These are phyloP conservation scores for Lepidocyrtinus sp. DNA, from an alignment of 2,888 invertebrate genomes.

Conservation along the genomic window DNA sequence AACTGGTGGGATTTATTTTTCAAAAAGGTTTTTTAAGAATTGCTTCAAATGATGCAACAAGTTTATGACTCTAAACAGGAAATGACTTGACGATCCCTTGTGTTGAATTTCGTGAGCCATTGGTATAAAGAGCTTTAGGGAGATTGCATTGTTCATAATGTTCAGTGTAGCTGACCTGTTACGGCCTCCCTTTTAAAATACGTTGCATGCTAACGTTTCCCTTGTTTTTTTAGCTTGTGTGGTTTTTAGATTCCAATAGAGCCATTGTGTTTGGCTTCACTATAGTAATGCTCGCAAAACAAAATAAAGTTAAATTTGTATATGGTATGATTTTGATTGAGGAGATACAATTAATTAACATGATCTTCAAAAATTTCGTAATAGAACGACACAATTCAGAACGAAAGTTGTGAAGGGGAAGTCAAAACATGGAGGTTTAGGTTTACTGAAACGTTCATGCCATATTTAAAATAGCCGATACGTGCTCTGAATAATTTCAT, in stretches of 20 bases:
- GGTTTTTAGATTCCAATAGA: slow-evolving; percentile 24
- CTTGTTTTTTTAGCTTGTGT: slow-evolving; percentile 15
- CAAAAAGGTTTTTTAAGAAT: slow-evolving; percentile 42
- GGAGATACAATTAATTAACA: slow-evolving; percentile 28
- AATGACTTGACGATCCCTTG: slow-evolving; percentile 47
- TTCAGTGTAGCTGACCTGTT: slow-evolving; percentile 27
- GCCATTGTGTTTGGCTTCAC: neutral
- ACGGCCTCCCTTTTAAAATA: slow-evolving; percentile 8
- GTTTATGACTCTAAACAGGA: slow-evolving; percentile 56
- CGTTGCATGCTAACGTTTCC: neutral
- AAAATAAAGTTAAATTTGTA: slow-evolving; percentile 55
- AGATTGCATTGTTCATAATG: slow-evolving; percentile 6
- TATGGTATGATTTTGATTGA: slow-evolving; percentile 7
- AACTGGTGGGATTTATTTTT: neutral
- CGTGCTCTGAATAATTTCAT: neutral
- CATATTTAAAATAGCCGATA: no score
- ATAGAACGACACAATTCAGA: slow-evolving; percentile 1
- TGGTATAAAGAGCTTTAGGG: slow-evolving; percentile 23
- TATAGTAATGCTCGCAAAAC: slow-evolving; percentile 39
- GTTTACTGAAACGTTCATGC: neutral
- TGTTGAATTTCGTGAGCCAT: slow-evolving; percentile 16
- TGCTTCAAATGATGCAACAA: slow-evolving; percentile 55
- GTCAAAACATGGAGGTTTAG: neutral
- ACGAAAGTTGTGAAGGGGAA: neutral
- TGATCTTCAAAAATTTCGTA: slow-evolving; percentile 48